Evolutionary conservation across 2,113 vertebrate genomes (phyloP).

Genomic region (Sceloporus tristichus): DNA sequence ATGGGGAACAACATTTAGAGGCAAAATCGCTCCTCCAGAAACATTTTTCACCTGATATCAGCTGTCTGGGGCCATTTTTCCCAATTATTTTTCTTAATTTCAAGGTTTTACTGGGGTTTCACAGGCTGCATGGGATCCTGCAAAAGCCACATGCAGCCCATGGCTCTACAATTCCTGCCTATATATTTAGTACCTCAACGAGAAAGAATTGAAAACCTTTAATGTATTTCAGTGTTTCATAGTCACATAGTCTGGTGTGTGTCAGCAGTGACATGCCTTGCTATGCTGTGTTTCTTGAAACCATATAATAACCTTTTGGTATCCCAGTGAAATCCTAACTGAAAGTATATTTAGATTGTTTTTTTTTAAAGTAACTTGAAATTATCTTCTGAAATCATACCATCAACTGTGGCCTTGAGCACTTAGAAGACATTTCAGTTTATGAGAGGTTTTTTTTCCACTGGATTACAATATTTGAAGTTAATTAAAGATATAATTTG

Average conservation of each 20-base stretch:
- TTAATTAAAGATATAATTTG: slow-evolving; percentile 76
- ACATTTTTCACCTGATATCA: too few relatives aligned
- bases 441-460: slow-evolving; percentile 64
- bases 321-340: background rate
- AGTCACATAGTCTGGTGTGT: background rate
- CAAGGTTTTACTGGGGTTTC: too few relatives aligned
- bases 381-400: slow-evolving; percentile 45
- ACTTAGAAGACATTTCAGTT: slow-evolving; percentile 61
- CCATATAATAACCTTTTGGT: background rate
- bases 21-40: background rate
- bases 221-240: too few relatives aligned
- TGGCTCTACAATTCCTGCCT: too few relatives aligned
- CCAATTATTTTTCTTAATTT: too few relatives aligned
- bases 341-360: slow-evolving; percentile 10
- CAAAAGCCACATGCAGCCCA: too few relatives aligned
- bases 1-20: too few relatives aligned
- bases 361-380: slow-evolving; percentile 18
- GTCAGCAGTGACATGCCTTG: too few relatives aligned
- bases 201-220: too few relatives aligned
- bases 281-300: too few relatives aligned
- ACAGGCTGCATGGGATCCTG: too few relatives aligned
- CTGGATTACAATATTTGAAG: slow-evolving; percentile 68
- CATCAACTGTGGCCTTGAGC: slow-evolving; percentile 42
- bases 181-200: background rate
- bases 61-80: too few relatives aligned